Conservation (phyloP, 2,888 invertebrate species). For the Ophion ventricosus region DNA sequence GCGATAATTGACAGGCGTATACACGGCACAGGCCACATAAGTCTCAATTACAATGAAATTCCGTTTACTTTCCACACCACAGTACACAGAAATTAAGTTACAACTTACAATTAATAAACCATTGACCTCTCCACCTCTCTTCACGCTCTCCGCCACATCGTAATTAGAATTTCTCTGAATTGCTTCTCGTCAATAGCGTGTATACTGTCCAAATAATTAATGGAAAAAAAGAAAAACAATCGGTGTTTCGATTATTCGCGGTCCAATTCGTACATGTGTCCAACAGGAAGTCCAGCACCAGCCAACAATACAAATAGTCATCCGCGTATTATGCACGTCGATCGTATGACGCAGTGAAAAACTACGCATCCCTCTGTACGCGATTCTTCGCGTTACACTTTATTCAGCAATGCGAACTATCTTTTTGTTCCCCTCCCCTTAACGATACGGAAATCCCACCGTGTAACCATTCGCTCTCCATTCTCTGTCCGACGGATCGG, state of each 20-base stretch:
- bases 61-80: neutral
- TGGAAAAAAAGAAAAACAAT: neutral
- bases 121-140: neutral
- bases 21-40: neutral
- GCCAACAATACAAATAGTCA: neutral
- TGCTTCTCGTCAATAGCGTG: too few relatives aligned
- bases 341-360: slow-evolving; percentile 21
- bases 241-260: neutral
- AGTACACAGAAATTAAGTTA: neutral
- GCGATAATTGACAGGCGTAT: neutral
- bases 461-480: neutral
- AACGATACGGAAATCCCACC: neutral
- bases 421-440: neutral
- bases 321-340: slow-evolving; percentile 1
- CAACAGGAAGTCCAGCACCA: slow-evolving; percentile 21
- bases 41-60: neutral
- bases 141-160: neutral
- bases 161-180: too few relatives aligned
- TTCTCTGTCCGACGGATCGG: neutral
- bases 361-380: slow-evolving; percentile 22
- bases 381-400: slow-evolving; percentile 25
- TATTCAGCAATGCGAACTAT: slow-evolving; percentile 9
- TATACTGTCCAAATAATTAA: neutral
- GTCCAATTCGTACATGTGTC: neutral
- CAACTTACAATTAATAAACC: neutral